Base-by-base conservation (phyloP, 1,140 invertebrate species). In the Drosophila rufa region DNA sequence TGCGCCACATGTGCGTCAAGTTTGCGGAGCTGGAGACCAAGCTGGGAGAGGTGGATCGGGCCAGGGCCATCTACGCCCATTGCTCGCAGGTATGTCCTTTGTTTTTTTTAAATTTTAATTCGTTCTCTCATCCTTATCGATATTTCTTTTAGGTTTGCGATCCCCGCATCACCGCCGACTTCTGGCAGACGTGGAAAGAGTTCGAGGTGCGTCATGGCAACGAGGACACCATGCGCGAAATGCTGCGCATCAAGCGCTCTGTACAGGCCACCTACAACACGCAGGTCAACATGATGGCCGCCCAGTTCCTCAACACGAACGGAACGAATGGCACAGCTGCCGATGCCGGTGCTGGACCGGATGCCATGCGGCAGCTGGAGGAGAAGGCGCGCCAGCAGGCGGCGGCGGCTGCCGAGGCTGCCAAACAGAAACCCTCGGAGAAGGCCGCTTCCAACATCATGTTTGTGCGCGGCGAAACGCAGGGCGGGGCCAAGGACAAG, bases 131-230 rank as follows among this genome's bases (percentile, higher is more conserved):
- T n/a, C n/a, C n/a, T n/a, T n/a, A n/a, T n/a, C n/a, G n/a, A n/a
- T n/a, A n/a, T n/a, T n/a, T n/a, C n/a, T n/a, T n/a, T n/a, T 30
- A 92, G 91, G 99, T 99, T 85, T 99, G 98, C 94, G 99, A 99
- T 95, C 99, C 99, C 7, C 95, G 99, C 82, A 97, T 98, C 2
- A 98, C 98, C 9, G 95, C 95, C 6, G 96, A 97, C 40, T 99
- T 99, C 92, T 99, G 99, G 99, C 96, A 98, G 92, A 97, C 97
- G 8, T 99, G 99, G 99, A 99, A 99, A 94, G 98, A 99, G 83
- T 99, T 99, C 94, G 99, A 99, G 95, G 97, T 99, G 42, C 96
- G 97, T 51, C 99, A 99, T 94, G 99, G 99, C n/a, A 99, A 99
- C 94, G 99, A 99, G 93, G 99, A 99, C 86, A 99, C 99, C 0